Evolutionary conservation across 2,113 vertebrate genomes (phyloP).

Genomic region (Oncorhynchus mykiss): DNA sequence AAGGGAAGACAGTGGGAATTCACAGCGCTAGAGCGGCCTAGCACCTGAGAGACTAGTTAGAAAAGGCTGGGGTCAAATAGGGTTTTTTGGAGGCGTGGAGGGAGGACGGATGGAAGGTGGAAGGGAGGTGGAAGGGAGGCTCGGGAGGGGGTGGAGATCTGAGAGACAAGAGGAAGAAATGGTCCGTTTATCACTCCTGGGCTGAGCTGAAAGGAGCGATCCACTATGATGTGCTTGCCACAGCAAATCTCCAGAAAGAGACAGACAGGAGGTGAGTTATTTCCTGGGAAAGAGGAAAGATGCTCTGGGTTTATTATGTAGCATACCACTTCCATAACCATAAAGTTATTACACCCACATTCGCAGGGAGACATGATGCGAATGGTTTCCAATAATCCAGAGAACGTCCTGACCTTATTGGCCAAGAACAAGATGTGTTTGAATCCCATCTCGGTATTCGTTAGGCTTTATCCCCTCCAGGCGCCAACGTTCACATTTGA

Average conservation of each 20-base stretch:
- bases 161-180: constrained; percentile 29
- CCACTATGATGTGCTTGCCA: constrained; percentile 60
- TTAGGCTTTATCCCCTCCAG: constrained; percentile 31
- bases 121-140: constrained; percentile 13
- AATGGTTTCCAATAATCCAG: not conserved
- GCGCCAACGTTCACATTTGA: constrained; percentile 43
- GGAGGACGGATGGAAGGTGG: constrained; percentile 23
- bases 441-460: constrained; percentile 45
- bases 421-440: constrained; percentile 22
- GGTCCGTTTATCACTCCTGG: constrained; percentile 45
- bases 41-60: constrained; percentile 7
- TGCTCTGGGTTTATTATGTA: constrained; percentile 11
- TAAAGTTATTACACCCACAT: too few relatives aligned
- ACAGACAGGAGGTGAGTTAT: constrained; percentile 9
- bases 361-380: too few relatives aligned
- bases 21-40: constrained; percentile 11
- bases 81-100: constrained; percentile 24
- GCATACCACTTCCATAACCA: too few relatives aligned
- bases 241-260: constrained; percentile 39
- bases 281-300: not conserved
- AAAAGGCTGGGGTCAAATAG: constrained; percentile 16
- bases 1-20: constrained; percentile 21
- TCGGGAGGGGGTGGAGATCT: constrained; percentile 38
- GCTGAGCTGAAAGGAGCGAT: constrained; percentile 46
- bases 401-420: constrained; percentile 35